Base-by-base conservation (phyloP, 2,888 invertebrate genomes). In the Parapristionchus giblindavisi region DNA sequence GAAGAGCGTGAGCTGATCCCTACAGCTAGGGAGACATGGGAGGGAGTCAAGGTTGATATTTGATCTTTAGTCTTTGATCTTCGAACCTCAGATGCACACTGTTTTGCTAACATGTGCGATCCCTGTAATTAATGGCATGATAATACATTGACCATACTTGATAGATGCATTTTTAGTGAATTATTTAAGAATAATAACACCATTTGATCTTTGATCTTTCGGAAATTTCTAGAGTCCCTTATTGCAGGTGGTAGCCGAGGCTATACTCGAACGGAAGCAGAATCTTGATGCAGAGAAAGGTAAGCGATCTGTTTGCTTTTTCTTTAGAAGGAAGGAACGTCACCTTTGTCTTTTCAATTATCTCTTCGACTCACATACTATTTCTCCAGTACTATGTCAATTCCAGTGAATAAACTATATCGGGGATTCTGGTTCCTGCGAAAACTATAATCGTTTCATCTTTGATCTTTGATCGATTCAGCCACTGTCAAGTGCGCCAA, bases 1-100 rank as follows among this genome's bases (percentile, higher is more conserved):
- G 85, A 85, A 71, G 87, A 87, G 76, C 75, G 79, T 6, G 83
- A 88, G 77, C 73, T 88, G 70, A 82, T 86, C 40, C 86, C 87
- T 27, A 87, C 87, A 0, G 87, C 86, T 0, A 54, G 79, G 21
- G 88, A 88, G 70, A 86, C 88, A 0, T 88, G 85, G 86, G 87
- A 82, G 51, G 88, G 88, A 21, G 80, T 88, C 34, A 80, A 83
- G 73, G 86, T 88, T 29, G 52, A 76, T 1, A 38, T 34, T 34
- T 36, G 38, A 34, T 27, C 54, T 4, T 8, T 11, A 27, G 11
- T 27, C n/a, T 29, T 27, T 52, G n/a, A 54, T 11, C 2, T 27
- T 40, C 38, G 34, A 32, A 29, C n/a, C 17, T 3, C 3, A 54
- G 66, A 34, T 66, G 4, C 24, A 24, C 11, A 21, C 17, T 21